phyloP scores from a whole-genome alignment of 2,113 vertebrate species.

The Megaleporinus macrocephalus region DNA sequence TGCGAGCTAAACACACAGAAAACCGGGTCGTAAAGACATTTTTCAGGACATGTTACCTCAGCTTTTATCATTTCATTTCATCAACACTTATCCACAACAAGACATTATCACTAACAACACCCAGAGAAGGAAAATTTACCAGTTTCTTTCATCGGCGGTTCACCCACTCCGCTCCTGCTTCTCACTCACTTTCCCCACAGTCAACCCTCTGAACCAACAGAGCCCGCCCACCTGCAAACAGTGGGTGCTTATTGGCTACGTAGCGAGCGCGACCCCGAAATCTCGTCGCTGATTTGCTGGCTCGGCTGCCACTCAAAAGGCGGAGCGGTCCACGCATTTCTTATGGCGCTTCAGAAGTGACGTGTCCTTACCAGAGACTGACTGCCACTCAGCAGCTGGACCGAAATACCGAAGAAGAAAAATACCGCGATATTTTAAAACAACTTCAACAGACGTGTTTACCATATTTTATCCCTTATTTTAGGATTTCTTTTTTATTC shows the following conservation, averaged over 20 bases:
- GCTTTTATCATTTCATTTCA: too few species aligned
- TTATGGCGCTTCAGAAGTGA: conserved; percentile 68
- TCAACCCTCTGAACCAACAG: conserved; percentile 53
- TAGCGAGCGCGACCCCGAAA: neutral
- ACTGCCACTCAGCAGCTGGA: neutral
- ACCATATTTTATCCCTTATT: too few species aligned
- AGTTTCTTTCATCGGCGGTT: conserved; percentile 57
- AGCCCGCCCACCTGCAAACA: conserved; percentile 44
- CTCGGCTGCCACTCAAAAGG: conserved; percentile 52
- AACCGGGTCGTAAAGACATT: neutral
- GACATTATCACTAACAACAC: neutral
- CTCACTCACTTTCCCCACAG: conserved; percentile 60
- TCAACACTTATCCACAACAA: neutral
- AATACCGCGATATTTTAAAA: neutral
- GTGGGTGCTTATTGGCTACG: conserved; percentile 64
- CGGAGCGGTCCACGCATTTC: conserved; percentile 11
- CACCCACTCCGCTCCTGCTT: conserved; percentile 68
- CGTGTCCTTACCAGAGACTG: conserved; percentile 74
- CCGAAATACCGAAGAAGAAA: neutral
- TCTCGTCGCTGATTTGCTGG: conserved; percentile 60
- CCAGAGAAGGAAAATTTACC: conserved; percentile 12
- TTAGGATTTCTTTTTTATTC: too few species aligned
- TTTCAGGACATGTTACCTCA: neutral
- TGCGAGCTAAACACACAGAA: neutral
- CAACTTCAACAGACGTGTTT: too few species aligned